Evolutionary conservation across 2,888 invertebrate species (phyloP).

Genomic region (Mellilla xanthometata): DNA sequence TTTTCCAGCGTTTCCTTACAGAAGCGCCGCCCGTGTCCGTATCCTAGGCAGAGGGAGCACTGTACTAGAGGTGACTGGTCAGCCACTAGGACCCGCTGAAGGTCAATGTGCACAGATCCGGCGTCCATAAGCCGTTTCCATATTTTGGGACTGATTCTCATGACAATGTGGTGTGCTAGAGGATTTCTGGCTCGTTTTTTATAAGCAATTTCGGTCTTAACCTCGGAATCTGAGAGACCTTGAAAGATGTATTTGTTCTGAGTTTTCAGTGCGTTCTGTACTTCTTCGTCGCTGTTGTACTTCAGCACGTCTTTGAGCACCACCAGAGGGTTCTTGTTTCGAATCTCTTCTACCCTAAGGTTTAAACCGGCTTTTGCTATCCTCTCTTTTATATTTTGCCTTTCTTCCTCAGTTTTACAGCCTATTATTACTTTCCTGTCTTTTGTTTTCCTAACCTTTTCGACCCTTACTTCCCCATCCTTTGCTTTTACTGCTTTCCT

Average conservation of each 20-base stretch:
- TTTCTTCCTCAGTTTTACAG: constrained; percentile 12
- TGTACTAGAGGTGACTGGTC: too few relatives aligned
- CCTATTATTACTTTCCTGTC: constrained; percentile 19
- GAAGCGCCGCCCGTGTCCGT: too few relatives aligned
- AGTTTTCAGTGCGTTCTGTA: not conserved
- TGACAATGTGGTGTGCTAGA: too few relatives aligned
- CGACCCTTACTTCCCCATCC: constrained; percentile 11
- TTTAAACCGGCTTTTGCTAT: constrained; percentile 1
- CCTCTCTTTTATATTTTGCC: constrained; percentile 9
- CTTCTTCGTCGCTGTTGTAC: not conserved
- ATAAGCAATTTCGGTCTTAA: too few relatives aligned
- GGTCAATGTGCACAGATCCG: too few relatives aligned
- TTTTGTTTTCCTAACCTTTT: constrained; percentile 21
- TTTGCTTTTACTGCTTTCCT: constrained; percentile 20
- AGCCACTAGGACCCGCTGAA: too few relatives aligned
- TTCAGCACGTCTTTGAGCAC: constrained; percentile 19
- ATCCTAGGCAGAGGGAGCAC: too few relatives aligned
- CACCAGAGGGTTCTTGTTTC: constrained; percentile 23
- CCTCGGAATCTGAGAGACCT: too few relatives aligned
- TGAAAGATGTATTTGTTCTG: not conserved
- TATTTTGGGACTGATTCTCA: too few relatives aligned
- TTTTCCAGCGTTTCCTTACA: too few relatives aligned
- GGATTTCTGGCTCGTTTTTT: too few relatives aligned
- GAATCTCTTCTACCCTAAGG: constrained; percentile 18
- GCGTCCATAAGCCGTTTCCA: too few relatives aligned